A percentile compares a stretch with the other conserved stretches of the same genome.
These are phyloP conservation scores for Cossypha niveicapilla DNA, from an alignment of 2,797 vertebrate genomes.

Conservation along the genomic window DNA sequence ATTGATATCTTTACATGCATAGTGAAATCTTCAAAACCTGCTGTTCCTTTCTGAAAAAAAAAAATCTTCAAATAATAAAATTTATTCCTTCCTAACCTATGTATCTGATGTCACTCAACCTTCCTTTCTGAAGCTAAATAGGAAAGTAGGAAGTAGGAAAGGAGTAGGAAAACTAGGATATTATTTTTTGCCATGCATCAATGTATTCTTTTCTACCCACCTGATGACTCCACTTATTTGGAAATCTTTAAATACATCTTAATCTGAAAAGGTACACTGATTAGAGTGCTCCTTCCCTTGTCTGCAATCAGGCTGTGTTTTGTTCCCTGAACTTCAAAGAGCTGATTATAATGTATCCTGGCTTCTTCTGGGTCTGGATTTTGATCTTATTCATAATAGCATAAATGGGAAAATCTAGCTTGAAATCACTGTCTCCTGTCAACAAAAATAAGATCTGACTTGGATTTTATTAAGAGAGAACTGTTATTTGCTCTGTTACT, in stretches of 20 bases:
- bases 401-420: not conserved
- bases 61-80: not conserved
- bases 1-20: not conserved
- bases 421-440: slow-evolving; percentile 24
- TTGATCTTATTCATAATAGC: slow-evolving; percentile 10
- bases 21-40: not conserved
- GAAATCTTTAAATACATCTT: slow-evolving; percentile 16
- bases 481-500: not conserved
- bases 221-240: not conserved
- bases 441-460: slow-evolving; percentile 34
- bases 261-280: not conserved
- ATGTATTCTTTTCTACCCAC: not conserved
- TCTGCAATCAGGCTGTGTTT: slow-evolving; percentile 27
- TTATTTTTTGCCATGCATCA: not conserved
- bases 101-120: not conserved
- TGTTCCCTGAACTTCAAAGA: slow-evolving; percentile 43
- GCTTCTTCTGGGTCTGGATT: slow-evolving; percentile 13
- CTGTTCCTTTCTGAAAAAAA: not conserved
- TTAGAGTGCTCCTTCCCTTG: slow-evolving; percentile 6
- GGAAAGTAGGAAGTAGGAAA: not conserved
- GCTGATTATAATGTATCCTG: not conserved
- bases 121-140: not conserved
- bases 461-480: not conserved
- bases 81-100: not conserved
- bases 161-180: not conserved